Evolutionary conservation across 2,113 vertebrate genomes (phyloP), one percentile per base, ranked within the genome.

Genomic region (Tychaedon coryphoeus): DNA sequence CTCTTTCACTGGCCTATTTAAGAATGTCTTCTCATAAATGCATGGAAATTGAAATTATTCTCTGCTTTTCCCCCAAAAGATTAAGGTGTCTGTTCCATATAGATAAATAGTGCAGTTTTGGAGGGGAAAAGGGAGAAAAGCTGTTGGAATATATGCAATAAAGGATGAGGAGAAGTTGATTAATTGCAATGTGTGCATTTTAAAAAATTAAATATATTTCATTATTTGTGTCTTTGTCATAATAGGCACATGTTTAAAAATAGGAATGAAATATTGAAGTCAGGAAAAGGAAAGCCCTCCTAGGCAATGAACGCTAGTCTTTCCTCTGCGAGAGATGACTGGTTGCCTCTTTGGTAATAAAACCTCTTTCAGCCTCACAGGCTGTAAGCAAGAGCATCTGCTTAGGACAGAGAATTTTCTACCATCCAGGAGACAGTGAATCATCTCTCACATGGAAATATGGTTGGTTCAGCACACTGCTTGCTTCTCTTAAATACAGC

Each of bases 11-110:
- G 82, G 72, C 94, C 97, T 97, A 94, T 93, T 97, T 97, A 97
- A 96, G 97, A 89, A 92, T 78, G 82, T 75, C 95, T 97, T 97
- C 96, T 97, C 97, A 97, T 97, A 98, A 97, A 96, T 95, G 96
- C 96, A 94, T 82, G 95, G 97, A 97, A 98, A 98, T 95, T 96
- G 97, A 97, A 97, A 97, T 97, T 95, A 96, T 97, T 97, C 96
- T 91, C 87, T 75, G 94, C 93, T 76, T 92, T 71, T 22, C 12
- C 64, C 92, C 64, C 11, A 24, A 26, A 94, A 97, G 97, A 98
- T 96, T 96, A 97, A 90, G 89, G 74, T 97, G 96, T 97, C 97
- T 97, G 96, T 67, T 92, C 86, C 2, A 5, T 92, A 94, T 78
- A 95, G 91, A 95, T 95, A 95, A 94, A 96, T 93, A 80, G 82